phyloP scores from a whole-genome alignment of 1,140 invertebrate genomes.

The Drosophila littoralis region DNA sequence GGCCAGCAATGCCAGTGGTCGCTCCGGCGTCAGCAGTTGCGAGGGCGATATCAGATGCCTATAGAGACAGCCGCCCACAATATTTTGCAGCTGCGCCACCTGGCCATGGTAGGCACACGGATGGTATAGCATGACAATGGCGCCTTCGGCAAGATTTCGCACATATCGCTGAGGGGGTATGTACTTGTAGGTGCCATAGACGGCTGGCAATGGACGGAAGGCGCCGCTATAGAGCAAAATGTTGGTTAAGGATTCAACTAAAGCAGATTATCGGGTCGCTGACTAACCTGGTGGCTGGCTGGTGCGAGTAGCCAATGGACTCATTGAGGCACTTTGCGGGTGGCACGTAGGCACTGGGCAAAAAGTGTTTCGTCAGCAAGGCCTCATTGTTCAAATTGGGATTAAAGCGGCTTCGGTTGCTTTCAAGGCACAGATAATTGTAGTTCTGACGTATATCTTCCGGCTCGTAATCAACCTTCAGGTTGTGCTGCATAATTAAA shows the following conservation, averaged over 20 bases:
- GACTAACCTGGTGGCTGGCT: slow-evolving; percentile 88
- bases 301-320: slow-evolving; percentile 87
- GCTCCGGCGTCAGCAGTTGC: slow-evolving; percentile 86
- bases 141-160: slow-evolving; percentile 94
- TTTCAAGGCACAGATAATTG: slow-evolving; percentile 84
- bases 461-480: slow-evolving; percentile 90
- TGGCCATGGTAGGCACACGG: slow-evolving; percentile 91
- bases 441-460: slow-evolving; percentile 88
- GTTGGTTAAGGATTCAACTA: not conserved
- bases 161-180: slow-evolving; percentile 93
- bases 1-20: slow-evolving; percentile 90
- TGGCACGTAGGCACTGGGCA: slow-evolving; percentile 87
- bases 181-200: slow-evolving; percentile 93
- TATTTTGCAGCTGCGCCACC: slow-evolving; percentile 87
- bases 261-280: no score
- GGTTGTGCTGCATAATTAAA: slow-evolving; percentile 86
- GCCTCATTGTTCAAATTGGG: slow-evolving; percentile 85
- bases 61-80: slow-evolving; percentile 90
- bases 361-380: slow-evolving; percentile 86
- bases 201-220: slow-evolving; percentile 92
- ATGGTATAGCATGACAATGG: slow-evolving; percentile 94
- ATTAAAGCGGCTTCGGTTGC: slow-evolving; percentile 82
- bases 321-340: slow-evolving; percentile 89
- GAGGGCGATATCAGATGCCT: slow-evolving; percentile 93
- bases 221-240: slow-evolving; percentile 87